A percentile compares a stretch with the other conserved stretches of the same genome.
These are phyloP conservation scores for Potorous gilbertii DNA, from an alignment of 2,797 vertebrate species.

Conservation along the genomic window DNA sequence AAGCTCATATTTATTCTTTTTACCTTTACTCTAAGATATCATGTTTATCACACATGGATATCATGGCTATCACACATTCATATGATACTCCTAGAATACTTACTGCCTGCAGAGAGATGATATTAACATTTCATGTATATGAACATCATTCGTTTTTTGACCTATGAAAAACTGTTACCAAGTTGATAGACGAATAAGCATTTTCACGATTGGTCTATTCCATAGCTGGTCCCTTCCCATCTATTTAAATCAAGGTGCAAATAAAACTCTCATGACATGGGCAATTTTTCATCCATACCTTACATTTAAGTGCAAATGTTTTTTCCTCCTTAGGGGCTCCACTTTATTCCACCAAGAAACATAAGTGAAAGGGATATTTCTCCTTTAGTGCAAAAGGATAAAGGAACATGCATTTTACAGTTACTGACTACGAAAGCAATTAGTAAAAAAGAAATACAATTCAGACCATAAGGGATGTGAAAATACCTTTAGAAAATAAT, in stretches of 20 bases:
- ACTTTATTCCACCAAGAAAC: background rate
- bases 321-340: background rate
- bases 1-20: background rate
- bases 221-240: background rate
- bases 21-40: background rate
- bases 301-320: background rate
- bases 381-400: background rate
- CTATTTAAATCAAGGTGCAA: background rate
- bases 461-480: background rate
- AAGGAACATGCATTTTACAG: background rate
- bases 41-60: no score
- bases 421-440: background rate
- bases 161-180: background rate
- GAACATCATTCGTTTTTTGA: background rate
- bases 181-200: background rate
- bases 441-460: background rate
- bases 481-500: background rate
- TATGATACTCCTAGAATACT: background rate
- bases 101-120: background rate
- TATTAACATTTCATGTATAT: background rate
- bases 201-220: background rate
- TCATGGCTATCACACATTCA: background rate
- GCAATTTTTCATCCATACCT: background rate
- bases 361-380: background rate
- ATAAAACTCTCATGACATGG: background rate